Evolutionary conservation across 2,888 invertebrate genomes (phyloP).

Genomic region (Tubiluchus corallicola): DNA sequence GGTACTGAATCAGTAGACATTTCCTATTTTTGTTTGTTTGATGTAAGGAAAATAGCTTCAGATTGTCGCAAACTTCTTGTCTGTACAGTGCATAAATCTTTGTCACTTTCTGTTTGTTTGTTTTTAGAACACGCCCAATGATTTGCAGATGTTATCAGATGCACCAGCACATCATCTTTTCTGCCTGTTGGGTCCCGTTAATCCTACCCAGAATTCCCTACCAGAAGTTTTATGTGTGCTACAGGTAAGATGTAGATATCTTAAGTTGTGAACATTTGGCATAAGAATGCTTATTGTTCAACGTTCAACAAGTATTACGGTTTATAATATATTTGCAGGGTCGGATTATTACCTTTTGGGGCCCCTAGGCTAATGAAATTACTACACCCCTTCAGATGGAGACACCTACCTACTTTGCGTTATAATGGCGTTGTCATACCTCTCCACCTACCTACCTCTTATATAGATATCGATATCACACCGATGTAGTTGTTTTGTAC

Average conservation of each 20-base stretch:
- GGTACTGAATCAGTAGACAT: too few relatives aligned
- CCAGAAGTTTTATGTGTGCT: constrained; percentile 87
- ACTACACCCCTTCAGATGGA: too few relatives aligned
- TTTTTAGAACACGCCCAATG: constrained; percentile 79
- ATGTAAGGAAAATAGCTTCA: neutral
- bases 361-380: too few relatives aligned
- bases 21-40: neutral
- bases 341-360: too few relatives aligned
- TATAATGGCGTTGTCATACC: too few relatives aligned
- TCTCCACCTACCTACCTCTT: too few relatives aligned
- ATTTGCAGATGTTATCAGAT: constrained; percentile 92
- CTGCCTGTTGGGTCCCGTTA: constrained; percentile 71
- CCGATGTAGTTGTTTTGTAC: too few relatives aligned
- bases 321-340: too few relatives aligned
- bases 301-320: constrained; percentile 3
- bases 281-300: too few relatives aligned
- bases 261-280: neutral
- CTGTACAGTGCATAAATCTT: too few relatives aligned
- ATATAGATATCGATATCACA: too few relatives aligned
- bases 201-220: constrained; percentile 42
- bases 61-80: neutral
- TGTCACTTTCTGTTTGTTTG: constrained; percentile 14
- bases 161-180: constrained; percentile 96
- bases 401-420: too few relatives aligned
- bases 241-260: constrained; percentile 38